Conservation (phyloP, 2,888 invertebrate species). For the Agonopterix alstromeriana region DNA sequence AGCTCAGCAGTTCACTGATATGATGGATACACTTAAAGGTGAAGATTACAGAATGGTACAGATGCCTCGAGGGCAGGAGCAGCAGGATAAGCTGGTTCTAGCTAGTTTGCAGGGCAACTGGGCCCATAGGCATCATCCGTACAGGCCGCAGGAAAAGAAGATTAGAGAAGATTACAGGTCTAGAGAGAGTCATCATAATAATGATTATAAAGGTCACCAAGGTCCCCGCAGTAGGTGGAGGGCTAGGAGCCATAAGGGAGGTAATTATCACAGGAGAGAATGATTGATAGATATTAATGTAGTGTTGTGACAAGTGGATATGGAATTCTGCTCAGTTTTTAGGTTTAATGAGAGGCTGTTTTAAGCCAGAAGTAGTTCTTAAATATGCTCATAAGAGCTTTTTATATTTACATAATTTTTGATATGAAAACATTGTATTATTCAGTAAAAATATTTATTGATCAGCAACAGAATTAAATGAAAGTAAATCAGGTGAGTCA, state of each 20-base stretch:
- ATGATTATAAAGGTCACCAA: constrained; percentile 24
- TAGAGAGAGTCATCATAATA: constrained; percentile 21
- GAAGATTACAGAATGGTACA: constrained; percentile 29
- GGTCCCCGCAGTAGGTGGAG: constrained; percentile 40
- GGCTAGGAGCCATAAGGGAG: constrained; percentile 41
- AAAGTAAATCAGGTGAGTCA: too few species aligned
- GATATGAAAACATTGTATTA: too few species aligned
- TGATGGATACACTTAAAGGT: constrained; percentile 49
- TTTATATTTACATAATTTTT: too few species aligned
- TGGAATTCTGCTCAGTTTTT: too few species aligned
- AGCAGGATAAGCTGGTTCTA: constrained; percentile 44
- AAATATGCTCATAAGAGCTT: too few species aligned
- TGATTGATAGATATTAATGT: constrained; percentile 3
- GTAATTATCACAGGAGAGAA: constrained; percentile 38
- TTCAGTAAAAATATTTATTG: too few species aligned
- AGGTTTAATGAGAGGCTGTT: too few species aligned
- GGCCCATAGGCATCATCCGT: constrained; percentile 64
- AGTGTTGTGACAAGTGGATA: too few species aligned
- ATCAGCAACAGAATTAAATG: too few species aligned
- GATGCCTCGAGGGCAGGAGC: constrained; percentile 19
- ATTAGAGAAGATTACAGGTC: constrained; percentile 38
- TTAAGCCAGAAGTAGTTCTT: too few species aligned
- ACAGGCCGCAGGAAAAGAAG: constrained; percentile 45
- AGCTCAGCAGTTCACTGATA: constrained; percentile 51
- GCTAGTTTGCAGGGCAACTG: constrained; percentile 71